These are phyloP conservation scores for Cottus gobio DNA, from an alignment of 2,113 vertebrate genomes.

Conservation along the genomic window DNA sequence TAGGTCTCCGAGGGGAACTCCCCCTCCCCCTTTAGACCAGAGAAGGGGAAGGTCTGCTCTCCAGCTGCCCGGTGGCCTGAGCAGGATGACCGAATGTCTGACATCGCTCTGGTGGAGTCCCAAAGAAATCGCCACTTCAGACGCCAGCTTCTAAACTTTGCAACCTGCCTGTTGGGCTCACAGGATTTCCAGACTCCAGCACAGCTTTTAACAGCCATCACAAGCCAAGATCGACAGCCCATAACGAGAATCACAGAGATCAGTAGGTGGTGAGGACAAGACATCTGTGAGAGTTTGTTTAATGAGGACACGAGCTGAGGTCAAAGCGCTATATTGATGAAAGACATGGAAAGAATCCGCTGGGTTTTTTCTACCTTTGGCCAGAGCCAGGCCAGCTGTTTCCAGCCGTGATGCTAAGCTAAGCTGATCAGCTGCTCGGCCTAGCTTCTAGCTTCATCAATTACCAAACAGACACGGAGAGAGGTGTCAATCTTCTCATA, in stretches of 20 bases:
- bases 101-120: constrained; percentile 57
- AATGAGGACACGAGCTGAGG: background rate
- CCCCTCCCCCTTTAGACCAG: background rate
- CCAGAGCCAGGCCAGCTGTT: background rate
- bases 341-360: background rate
- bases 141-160: constrained; percentile 24
- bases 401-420: background rate
- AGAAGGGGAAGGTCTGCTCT: constrained; percentile 41
- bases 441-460: background rate
- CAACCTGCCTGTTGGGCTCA: background rate
- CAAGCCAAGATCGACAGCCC: background rate
- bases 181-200: background rate
- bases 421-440: background rate
- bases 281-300: constrained; percentile 4
- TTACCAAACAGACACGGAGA: background rate
- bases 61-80: constrained; percentile 47
- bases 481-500: background rate
- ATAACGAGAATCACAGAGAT: background rate
- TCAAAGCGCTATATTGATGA: background rate
- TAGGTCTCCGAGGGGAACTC: constrained; percentile 44
- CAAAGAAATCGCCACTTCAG: constrained; percentile 41
- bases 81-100: constrained; percentile 56
- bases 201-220: background rate
- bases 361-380: background rate
- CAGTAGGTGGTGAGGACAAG: background rate